Evolutionary conservation across 2,797 vertebrate genomes (phyloP), one percentile per base, ranked within the genome.

Genomic region (Channallabes apus): DNA sequence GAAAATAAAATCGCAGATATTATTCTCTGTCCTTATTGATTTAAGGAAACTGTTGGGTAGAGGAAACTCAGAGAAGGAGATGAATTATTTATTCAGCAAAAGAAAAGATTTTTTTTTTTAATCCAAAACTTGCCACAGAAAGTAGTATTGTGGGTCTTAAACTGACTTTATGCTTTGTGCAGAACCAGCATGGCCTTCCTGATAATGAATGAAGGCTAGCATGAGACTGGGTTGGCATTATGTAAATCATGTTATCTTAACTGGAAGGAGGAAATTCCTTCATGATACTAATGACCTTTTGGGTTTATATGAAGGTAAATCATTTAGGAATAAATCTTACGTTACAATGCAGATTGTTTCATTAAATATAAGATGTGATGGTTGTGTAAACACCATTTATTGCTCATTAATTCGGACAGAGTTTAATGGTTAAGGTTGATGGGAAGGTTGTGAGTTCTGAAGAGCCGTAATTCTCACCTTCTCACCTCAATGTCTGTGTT

Each of bases 1-100:
- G 24, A 71, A 46, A 46, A 29, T 15, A 56, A 35, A 78, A 79
- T 68, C 3, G 22, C 35, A 3, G 41, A 80, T 51, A 38, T 58
- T 61, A 5, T 68, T 71, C n/a, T 32, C 54, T 35, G 75, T 71
- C 54, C 35, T 18, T 72, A 29, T 38, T 14, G 29, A 69, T n/a
- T 59, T 24, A 61, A 46, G 29, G 32, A 54, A 79, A 27, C 6
- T 15, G 24, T 54, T 24, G 61, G 3, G 18, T 6, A n/a, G 14
- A 51, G 76, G 76, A 62, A 73, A 61, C 17, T 18, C 4, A 11
- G 15, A 69, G 32, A 29, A 38, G 9, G 7, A 38, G 12, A 46
- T 51, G 35, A 56, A 85, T 79, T 78, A 84, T 68, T 78, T 38
- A 68, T 68, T 38, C 4, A 29, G 22, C 6, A n/a, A 20, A n/a